These are phyloP conservation scores for Anarrhichthys ocellatus DNA, from an alignment of 2,113 vertebrate species.

Conservation along the genomic window DNA sequence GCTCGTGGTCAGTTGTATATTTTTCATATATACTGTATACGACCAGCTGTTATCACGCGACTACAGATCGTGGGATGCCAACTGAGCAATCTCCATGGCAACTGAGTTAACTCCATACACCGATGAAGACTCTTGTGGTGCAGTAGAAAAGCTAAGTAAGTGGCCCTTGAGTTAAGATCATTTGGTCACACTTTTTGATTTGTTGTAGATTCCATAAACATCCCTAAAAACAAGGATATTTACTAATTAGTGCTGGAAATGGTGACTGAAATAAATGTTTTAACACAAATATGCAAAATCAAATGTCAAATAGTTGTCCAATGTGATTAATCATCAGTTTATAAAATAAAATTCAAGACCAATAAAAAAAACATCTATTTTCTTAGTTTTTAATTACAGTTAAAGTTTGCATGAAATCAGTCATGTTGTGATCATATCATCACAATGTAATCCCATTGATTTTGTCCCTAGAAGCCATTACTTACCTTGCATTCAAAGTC, in stretches of 20 bases:
- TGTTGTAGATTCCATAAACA: neutral
- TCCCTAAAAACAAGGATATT: neutral
- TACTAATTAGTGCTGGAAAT: neutral
- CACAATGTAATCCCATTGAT: neutral
- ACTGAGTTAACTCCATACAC: neutral
- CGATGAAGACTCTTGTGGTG: neutral
- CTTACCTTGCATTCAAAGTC: constrained; percentile 96
- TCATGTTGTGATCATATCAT: neutral
- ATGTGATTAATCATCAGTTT: neutral
- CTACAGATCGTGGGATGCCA: neutral
- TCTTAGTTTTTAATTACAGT: neutral
- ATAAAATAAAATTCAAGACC: constrained; percentile 1
- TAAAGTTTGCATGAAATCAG: neutral
- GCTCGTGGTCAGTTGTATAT: neutral
- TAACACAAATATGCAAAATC: neutral
- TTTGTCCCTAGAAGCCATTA: neutral
- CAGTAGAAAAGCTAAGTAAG: neutral
- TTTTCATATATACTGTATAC: too few species aligned
- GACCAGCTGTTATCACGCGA: neutral
- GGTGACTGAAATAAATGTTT: neutral
- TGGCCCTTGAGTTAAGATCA: neutral
- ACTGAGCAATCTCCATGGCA: neutral
- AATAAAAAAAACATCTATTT: neutral
- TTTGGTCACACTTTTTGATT: neutral
- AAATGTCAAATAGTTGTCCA: neutral